A percentile compares a stretch with the other conserved stretches of the same genome.
These are phyloP conservation scores for Rhinolophus ferrumequinum DNA, from an alignment of 2,113 vertebrate species.

Conservation along the genomic window DNA sequence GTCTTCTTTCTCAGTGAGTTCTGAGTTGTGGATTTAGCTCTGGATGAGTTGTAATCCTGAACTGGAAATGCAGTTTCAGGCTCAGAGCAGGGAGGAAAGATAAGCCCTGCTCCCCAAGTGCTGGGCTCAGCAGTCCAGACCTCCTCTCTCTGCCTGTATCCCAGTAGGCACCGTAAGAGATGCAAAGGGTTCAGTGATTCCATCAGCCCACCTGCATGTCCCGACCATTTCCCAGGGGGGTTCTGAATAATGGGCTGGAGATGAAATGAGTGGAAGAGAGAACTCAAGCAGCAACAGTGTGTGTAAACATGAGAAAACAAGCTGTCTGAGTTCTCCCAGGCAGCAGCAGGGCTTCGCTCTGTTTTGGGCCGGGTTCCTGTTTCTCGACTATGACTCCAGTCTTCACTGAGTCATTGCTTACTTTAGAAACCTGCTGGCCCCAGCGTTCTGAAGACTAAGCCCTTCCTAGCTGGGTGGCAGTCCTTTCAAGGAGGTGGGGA, in stretches of 20 bases:
- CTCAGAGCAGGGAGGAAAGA: neutral
- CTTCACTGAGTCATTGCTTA: neutral
- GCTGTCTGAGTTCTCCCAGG: neutral
- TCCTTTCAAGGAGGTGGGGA: neutral
- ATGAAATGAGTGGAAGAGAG: neutral
- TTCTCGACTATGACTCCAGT: neutral
- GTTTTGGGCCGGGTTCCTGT: neutral
- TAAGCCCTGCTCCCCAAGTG: neutral
- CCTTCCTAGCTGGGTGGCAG: neutral
- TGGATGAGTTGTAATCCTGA: neutral
- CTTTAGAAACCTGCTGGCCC: neutral
- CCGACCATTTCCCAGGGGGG: neutral
- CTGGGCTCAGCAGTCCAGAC: neutral
- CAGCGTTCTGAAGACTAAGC: neutral
- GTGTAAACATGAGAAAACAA: neutral
- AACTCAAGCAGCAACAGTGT: neutral
- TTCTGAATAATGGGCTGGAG: neutral
- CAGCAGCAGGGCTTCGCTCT: rapidly evolving
- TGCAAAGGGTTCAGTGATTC: neutral
- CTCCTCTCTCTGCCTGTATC: neutral
- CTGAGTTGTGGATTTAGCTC: slow-evolving; percentile 18
- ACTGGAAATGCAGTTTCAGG: neutral
- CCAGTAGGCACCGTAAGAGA: neutral
- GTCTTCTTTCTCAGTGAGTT: slow-evolving; percentile 2
- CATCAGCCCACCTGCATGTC: rapidly evolving